Conservation (phyloP, 2,797 vertebrate species). For the Cuniculus paca region DNA sequence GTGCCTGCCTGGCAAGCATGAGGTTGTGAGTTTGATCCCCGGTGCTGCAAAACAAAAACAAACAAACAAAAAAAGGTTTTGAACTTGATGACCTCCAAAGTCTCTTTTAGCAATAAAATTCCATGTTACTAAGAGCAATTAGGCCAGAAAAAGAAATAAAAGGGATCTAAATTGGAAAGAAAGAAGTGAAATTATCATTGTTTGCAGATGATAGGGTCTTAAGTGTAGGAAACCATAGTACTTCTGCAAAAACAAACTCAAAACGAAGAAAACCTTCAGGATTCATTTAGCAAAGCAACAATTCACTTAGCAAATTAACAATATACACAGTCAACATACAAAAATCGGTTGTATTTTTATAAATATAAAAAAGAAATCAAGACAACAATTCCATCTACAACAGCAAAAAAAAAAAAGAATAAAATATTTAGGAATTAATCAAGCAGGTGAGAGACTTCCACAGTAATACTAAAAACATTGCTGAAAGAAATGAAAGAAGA, state of each 20-base stretch:
- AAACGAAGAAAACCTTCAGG: background rate
- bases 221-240: background rate
- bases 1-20: too few relatives aligned
- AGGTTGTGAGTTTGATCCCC: too few relatives aligned
- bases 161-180: background rate
- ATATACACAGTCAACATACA: background rate
- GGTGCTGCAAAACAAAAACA: too few relatives aligned
- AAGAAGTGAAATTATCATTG: background rate
- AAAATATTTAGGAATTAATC: background rate
- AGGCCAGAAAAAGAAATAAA: background rate
- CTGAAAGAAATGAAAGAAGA: background rate
- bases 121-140: background rate
- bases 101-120: constrained; percentile 52
- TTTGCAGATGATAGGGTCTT: background rate
- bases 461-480: background rate
- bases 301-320: background rate
- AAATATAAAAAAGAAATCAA: constrained; percentile 7
- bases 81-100: background rate
- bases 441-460: background rate
- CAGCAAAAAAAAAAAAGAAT: background rate
- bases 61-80: background rate
- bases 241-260: background rate
- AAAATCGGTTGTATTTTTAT: background rate
- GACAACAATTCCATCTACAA: constrained; percentile 1
- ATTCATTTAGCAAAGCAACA: too few relatives aligned